Evolutionary conservation across 2,797 vertebrate genomes (phyloP).

Genomic region (Diglossa cyanea): DNA sequence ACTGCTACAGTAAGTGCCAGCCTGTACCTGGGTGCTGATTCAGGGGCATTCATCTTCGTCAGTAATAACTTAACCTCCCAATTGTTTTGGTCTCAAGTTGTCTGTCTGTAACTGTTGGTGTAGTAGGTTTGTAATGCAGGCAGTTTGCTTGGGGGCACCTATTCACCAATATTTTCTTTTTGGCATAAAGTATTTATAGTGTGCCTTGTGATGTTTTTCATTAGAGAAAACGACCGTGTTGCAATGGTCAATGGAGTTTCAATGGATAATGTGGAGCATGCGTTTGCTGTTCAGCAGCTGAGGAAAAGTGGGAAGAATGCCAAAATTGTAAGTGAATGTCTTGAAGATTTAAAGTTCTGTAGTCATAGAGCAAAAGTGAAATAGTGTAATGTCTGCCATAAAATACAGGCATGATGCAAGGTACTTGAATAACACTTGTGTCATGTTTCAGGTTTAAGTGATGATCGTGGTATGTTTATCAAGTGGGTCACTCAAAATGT

Average conservation of each 20-base stretch:
- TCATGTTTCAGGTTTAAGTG: not conserved
- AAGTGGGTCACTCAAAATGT: not conserved
- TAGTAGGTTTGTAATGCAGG: not conserved
- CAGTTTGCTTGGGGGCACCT: not conserved
- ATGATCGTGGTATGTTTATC: not conserved
- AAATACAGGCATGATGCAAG: not conserved
- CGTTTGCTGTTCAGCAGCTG: constrained; percentile 96
- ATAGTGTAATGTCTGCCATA: not conserved
- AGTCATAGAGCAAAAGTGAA: not conserved
- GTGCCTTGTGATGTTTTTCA: not conserved
- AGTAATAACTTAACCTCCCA: not conserved
- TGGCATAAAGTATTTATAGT: not conserved
- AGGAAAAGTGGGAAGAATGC: constrained; percentile 99
- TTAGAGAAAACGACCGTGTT: constrained; percentile 97
- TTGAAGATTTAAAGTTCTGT: not conserved
- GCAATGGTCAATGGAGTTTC: constrained; percentile 99
- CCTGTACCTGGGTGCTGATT: not conserved
- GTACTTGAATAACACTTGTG: not conserved
- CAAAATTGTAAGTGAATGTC: constrained; percentile 90
- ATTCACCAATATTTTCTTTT: not conserved
- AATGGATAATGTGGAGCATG: constrained; percentile 99
- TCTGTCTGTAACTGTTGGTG: not conserved
- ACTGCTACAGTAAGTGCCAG: constrained; percentile 88
- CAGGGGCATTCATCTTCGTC: not conserved
- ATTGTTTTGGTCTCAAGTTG: not conserved